Evolutionary conservation across 2,797 vertebrate genomes (phyloP).

Genomic region (Presbytis comata): DNA sequence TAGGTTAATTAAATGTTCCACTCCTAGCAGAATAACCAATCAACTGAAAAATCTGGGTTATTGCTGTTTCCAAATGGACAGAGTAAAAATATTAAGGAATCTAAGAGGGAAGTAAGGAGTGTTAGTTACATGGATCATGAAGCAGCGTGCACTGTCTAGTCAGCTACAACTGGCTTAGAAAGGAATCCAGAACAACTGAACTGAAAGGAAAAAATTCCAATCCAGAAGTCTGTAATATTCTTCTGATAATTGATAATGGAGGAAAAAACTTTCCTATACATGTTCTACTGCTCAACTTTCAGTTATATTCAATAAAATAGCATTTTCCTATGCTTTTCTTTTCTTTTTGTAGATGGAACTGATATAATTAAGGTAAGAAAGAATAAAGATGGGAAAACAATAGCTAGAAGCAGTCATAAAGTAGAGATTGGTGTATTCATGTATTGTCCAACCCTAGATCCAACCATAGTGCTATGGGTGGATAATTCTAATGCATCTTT

Average conservation of each 20-base stretch:
- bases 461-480: neutral
- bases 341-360: neutral
- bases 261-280: neutral
- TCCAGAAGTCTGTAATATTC: neutral
- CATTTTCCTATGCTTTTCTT: neutral
- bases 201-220: neutral
- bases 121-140: neutral
- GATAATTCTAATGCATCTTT: neutral
- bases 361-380: neutral
- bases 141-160: neutral
- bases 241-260: neutral
- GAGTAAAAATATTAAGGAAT: conserved; percentile 30
- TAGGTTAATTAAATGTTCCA: conserved; percentile 69
- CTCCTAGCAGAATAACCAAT: conserved; percentile 7
- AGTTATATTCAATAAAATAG: neutral
- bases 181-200: neutral
- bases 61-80: conserved; percentile 24
- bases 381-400: neutral
- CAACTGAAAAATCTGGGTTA: conserved; percentile 34
- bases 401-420: neutral
- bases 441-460: neutral
- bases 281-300: neutral
- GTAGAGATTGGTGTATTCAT: neutral
- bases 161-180: neutral
- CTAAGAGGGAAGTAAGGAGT: neutral